Evolutionary conservation across 2,888 invertebrate species (phyloP), one percentile per base, ranked within the genome.

Genomic region (Anthrax anthrax): DNA sequence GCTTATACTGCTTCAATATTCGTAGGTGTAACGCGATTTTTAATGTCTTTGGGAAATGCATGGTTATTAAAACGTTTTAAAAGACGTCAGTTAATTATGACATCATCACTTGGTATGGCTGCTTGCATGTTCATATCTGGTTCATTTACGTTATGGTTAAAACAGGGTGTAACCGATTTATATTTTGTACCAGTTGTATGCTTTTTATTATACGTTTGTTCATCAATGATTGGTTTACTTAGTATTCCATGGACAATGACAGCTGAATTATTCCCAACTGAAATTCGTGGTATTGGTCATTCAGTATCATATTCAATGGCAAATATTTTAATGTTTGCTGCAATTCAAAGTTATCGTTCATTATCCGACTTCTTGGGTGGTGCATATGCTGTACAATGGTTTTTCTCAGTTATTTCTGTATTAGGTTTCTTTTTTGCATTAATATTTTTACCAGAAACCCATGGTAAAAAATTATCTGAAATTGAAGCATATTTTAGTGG

Each of bases 221-320:
- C 74, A 0, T 75, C 75, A 9, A 76, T 77, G 73, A 67, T 76
- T 38, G 77, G 77, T 1, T 62, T 77, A 52, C 61, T 77, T 34
- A 74, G 74, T 8, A 75, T 77, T 18, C 77, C 77, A 1, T 77
- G 77, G 77, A 77, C 76, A n/a, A 75, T 77, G 75, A 77, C 76
- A 1, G 77, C 77, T 0, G 77, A 77, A 62, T 60, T 77, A 4
- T 77, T 76, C 56, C 77, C 77, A 1, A 67, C 74, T 3, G 75
- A 76, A 51, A 76, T 77, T 39, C 68, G 77, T 18, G 76, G 76
- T 3, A 62, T 76, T 14, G 76, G 76, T 0, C 76, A 77, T 53
- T 74, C 76, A 10, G 65, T 77, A 42, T 70, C 72, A 39, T 74
- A 75, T 57, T 72, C 73, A 34, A 64, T 73, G 52, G 77, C 75